Conservation (phyloP, 2,888 invertebrate species). For the Trichogramma evanescens region DNA sequence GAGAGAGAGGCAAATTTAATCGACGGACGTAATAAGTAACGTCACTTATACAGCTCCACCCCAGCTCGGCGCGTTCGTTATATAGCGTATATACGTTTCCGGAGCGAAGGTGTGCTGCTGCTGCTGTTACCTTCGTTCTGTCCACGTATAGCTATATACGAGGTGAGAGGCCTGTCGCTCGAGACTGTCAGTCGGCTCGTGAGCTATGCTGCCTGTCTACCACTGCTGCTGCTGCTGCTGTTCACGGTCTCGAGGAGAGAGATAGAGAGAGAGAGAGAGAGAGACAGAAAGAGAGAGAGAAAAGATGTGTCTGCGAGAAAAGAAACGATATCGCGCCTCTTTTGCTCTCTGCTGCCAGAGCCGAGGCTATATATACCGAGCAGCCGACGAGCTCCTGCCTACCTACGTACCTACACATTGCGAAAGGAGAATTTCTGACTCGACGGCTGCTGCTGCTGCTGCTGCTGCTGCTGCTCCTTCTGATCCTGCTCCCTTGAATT, state of each 20-base stretch:
- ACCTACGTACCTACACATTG: too few species aligned
- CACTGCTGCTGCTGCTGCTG: neutral
- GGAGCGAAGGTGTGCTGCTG: neutral
- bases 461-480: too few species aligned
- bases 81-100: constrained; percentile 13
- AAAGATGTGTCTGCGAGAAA: neutral
- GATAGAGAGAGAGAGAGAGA: constrained; percentile 12
- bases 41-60: constrained; percentile 17
- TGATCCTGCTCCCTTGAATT: too few species aligned
- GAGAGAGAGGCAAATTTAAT: constrained; percentile 6
- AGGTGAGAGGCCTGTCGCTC: too few species aligned
- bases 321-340: neutral
- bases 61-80: constrained; percentile 12
- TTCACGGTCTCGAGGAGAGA: neutral
- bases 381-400: too few species aligned
- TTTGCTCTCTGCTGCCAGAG: neutral
- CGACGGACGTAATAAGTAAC: constrained; percentile 17
- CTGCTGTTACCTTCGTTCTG: neutral
- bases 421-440: too few species aligned
- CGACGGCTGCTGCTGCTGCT: too few species aligned
- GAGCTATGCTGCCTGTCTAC: too few species aligned
- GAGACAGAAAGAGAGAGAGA: neutral
- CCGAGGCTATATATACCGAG: too few species aligned
- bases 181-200: too few species aligned
- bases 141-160: too few species aligned